phyloP scores from a whole-genome alignment of 2,797 vertebrate genomes.

The Onychomys torridus region DNA sequence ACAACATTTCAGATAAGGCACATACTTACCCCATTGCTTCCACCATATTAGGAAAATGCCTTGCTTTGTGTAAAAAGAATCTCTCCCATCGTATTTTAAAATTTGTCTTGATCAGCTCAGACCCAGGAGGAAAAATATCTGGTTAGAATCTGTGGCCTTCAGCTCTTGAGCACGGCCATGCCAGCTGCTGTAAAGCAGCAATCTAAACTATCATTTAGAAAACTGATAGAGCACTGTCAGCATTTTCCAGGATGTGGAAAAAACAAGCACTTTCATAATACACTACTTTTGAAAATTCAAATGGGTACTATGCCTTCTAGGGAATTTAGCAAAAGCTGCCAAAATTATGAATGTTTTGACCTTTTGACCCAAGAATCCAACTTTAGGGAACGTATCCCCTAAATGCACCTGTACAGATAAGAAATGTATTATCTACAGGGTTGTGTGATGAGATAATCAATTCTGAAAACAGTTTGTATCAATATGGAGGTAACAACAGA shows the following conservation, averaged over 20 bases:
- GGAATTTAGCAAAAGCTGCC: neutral
- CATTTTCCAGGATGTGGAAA: neutral
- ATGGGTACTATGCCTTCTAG: neutral
- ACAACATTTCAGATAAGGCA: slow-evolving; percentile 27
- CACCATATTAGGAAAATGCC: neutral
- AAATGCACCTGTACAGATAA: neutral
- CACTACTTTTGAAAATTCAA: neutral
- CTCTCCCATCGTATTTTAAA: neutral
- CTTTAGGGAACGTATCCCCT: neutral
- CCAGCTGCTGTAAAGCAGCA: neutral
- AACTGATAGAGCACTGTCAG: neutral
- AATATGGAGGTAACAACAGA: neutral
- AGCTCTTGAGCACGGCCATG: neutral
- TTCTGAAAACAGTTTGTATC: neutral
- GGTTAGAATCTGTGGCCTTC: slow-evolving; percentile 30
- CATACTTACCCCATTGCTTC: neutral
- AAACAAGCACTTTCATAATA: neutral
- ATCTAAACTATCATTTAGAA: slow-evolving; percentile 7
- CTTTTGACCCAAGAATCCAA: neutral
- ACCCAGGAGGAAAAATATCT: slow-evolving; percentile 23
- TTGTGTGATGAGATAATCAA: neutral
- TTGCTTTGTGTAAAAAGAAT: neutral
- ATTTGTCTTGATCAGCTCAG: neutral
- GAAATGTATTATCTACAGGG: neutral
- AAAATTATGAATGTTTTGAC: slow-evolving; percentile 44